Evolutionary conservation across 2,797 vertebrate genomes (phyloP).

Genomic region (Delichon dasypus): DNA sequence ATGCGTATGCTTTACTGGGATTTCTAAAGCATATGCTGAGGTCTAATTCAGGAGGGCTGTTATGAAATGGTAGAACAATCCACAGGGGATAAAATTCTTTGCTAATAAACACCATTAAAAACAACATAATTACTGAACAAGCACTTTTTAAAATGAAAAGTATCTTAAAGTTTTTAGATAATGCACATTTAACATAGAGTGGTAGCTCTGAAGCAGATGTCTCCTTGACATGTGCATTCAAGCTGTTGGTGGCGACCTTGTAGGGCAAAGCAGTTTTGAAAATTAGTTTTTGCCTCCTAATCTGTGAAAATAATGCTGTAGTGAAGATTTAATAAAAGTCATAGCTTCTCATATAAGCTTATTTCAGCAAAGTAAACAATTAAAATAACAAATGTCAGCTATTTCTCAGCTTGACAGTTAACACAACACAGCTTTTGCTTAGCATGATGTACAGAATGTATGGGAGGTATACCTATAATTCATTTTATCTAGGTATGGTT

Average conservation of each 20-base stretch:
- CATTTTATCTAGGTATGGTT: constrained; percentile 67
- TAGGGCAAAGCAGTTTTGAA: constrained; percentile 76
- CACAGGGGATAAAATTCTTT: constrained; percentile 47
- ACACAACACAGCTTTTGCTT: constrained; percentile 77
- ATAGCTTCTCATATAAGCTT: constrained; percentile 73
- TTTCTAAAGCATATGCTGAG: constrained; percentile 53
- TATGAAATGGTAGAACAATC: constrained; percentile 50
- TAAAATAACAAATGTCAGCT: constrained; percentile 85
- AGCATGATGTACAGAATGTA: constrained; percentile 70
- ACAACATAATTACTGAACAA: constrained; percentile 71
- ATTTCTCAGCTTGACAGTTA: constrained; percentile 79
- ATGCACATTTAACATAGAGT: constrained; percentile 70
- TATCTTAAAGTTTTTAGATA: constrained; percentile 73
- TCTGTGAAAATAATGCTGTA: constrained; percentile 79
- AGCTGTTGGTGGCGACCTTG: constrained; percentile 80
- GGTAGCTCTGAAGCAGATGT: constrained; percentile 77
- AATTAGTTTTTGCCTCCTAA: constrained; percentile 78
- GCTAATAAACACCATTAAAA: constrained; percentile 69
- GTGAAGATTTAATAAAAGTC: constrained; percentile 78
- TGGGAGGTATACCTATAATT: constrained; percentile 72
- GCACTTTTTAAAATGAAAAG: constrained; percentile 58
- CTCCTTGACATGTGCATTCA: constrained; percentile 79
- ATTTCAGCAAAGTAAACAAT: constrained; percentile 84
- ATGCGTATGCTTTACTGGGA: constrained; percentile 13
- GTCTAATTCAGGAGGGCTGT: constrained; percentile 40